phyloP scores from a whole-genome alignment of 2,797 vertebrate species.

The Syndactyla subalaris region DNA sequence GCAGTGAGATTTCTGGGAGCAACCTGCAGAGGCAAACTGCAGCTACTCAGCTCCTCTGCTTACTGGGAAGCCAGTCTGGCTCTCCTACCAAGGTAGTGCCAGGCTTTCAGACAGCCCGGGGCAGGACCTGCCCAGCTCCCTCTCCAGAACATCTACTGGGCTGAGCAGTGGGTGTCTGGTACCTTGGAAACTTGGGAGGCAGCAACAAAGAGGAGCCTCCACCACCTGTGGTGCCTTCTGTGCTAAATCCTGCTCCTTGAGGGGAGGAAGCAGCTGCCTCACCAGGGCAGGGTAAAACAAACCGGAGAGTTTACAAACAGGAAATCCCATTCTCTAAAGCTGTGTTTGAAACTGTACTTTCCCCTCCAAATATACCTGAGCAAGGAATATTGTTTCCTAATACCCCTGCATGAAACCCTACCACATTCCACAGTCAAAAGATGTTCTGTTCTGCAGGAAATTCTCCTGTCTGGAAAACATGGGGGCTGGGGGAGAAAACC shows the following conservation, averaged over 20 bases:
- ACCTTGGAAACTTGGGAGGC: neutral
- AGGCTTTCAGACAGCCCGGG: neutral
- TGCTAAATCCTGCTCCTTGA: neutral
- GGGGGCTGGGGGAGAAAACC: neutral
- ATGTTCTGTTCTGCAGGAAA: neutral
- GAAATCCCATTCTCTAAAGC: neutral
- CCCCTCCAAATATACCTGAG: neutral
- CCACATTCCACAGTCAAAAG: neutral
- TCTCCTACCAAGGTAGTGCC: neutral
- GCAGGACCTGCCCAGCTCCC: neutral
- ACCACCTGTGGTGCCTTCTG: neutral
- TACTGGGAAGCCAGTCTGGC: neutral
- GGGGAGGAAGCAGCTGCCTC: neutral
- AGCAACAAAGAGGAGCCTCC: neutral
- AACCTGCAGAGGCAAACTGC: neutral
- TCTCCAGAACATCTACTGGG: fast-evolving
- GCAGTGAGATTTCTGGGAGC: neutral
- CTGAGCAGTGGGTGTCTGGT: fast-evolving
- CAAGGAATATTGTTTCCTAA: neutral
- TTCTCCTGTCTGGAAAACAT: neutral
- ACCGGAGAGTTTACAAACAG: neutral
- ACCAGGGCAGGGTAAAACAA: neutral
- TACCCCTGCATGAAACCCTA: neutral
- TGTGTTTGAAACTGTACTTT: neutral
- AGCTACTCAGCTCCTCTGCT: neutral